phyloP scores from a whole-genome alignment of 2,888 invertebrate genomes.

The Polietes domitor region DNA sequence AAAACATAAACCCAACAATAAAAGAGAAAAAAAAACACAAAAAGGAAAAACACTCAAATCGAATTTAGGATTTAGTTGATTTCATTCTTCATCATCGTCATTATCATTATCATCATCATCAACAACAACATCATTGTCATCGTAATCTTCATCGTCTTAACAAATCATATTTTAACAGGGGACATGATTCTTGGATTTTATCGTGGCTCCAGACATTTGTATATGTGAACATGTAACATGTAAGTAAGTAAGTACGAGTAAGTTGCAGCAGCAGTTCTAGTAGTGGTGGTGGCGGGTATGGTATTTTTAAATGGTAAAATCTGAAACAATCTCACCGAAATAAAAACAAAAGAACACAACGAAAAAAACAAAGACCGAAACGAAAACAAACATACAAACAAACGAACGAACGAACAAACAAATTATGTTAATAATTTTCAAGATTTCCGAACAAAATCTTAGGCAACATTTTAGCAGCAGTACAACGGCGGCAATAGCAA shows the following conservation, averaged over 20 bases:
- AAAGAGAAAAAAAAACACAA: not conserved
- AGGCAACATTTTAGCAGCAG: not conserved
- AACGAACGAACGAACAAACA: constrained; percentile 45
- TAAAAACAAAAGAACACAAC: not conserved
- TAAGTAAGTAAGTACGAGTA: not conserved
- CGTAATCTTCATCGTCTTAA: constrained; percentile 13
- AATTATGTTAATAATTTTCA: constrained; percentile 46
- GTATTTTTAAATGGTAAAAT: constrained; percentile 4
- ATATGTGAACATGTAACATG: not conserved
- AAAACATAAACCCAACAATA: too few relatives aligned
- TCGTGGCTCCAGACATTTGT: constrained; percentile 1
- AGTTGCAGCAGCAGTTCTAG: not conserved
- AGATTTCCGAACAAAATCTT: constrained; percentile 8
- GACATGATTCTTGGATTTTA: constrained; percentile 28
- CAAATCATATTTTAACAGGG: constrained; percentile 34
- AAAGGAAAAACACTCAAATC: constrained; percentile 56
- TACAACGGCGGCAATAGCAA: constrained; percentile 8
- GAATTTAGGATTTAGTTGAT: constrained; percentile 48
- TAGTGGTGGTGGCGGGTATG: not conserved
- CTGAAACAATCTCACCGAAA: constrained; percentile 10
- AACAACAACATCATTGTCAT: not conserved
- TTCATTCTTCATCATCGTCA: constrained; percentile 33
- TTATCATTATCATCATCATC: not conserved
- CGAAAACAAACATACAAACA: constrained; percentile 20
- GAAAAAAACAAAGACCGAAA: not conserved